These are phyloP conservation scores for Forficula auricularia DNA, from an alignment of 1,140 invertebrate genomes.

Conservation along the genomic window DNA sequence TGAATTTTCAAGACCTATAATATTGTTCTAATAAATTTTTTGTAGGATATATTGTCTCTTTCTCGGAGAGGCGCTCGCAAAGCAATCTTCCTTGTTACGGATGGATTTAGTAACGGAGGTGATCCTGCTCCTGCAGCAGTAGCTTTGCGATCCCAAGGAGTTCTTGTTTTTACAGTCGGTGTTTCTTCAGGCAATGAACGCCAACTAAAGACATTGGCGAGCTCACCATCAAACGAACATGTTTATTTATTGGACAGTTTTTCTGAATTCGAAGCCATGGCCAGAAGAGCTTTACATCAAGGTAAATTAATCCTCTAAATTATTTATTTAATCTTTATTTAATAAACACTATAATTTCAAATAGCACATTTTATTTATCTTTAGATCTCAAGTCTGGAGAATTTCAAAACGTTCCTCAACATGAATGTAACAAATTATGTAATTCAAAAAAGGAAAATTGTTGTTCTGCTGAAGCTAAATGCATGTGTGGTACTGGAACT, in stretches of 20 bases:
- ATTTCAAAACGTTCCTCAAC: no score
- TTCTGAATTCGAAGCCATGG: slow-evolving; percentile 50
- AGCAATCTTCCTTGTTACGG: slow-evolving; percentile 48
- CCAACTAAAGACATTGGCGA: slow-evolving; percentile 47
- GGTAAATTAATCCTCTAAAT: no score
- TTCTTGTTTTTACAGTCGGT: slow-evolving; percentile 45
- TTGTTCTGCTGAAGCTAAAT: slow-evolving; percentile 39
- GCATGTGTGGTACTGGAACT: slow-evolving; percentile 45
- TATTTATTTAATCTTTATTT: no score
- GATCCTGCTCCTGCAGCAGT: slow-evolving; percentile 41
- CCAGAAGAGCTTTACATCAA: slow-evolving; percentile 46
- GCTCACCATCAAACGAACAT: slow-evolving; percentile 40
- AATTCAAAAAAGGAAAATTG: slow-evolving; percentile 26
- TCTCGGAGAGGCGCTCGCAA: slow-evolving; percentile 34
- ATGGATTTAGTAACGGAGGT: slow-evolving; percentile 55
- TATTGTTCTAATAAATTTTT: slow-evolving; percentile 4
- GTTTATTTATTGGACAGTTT: slow-evolving; percentile 53
- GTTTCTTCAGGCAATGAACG: slow-evolving; percentile 42
- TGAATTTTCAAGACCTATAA: slow-evolving; percentile 7
- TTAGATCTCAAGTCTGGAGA: slow-evolving; percentile 40
- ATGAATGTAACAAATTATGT: slow-evolving; percentile 36
- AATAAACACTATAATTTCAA: no score
- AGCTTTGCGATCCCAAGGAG: slow-evolving; percentile 31
- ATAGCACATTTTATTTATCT: slow-evolving; percentile 15
- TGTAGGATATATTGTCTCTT: slow-evolving; percentile 37